Percentiles rank a stretch among this genome's conserved stretches.
Evolutionary conservation across 1,140 invertebrate genomes (phyloP).

Genomic region (Diploscapter pachys): DNA sequence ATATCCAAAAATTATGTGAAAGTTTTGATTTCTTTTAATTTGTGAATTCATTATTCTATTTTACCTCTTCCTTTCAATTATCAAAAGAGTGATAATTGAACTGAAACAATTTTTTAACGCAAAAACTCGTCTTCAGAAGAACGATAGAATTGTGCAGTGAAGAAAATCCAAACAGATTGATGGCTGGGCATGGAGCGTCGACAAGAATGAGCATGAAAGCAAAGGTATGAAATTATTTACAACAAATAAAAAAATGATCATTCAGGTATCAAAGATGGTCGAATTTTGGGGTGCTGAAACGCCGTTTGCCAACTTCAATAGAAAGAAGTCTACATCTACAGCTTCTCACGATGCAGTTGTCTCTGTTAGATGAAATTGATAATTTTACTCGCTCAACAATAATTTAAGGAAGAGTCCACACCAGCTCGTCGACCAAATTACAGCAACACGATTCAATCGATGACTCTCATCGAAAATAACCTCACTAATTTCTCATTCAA

Average conservation of each 20-base stretch:
- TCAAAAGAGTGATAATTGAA: too few species aligned
- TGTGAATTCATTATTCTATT: too few species aligned
- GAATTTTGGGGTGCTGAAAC: constrained; percentile 63
- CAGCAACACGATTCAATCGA: constrained; percentile 52
- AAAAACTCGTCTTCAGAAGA: constrained; percentile 9
- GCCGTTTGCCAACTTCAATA: constrained; percentile 60
- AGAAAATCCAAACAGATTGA: constrained; percentile 5
- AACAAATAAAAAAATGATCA: not conserved
- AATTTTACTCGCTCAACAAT: not conserved
- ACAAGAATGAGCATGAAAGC: too few species aligned
- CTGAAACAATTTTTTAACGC: too few species aligned
- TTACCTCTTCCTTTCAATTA: too few species aligned
- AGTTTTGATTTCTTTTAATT: too few species aligned
- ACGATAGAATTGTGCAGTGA: constrained; percentile 22
- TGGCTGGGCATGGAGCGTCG: too few species aligned
- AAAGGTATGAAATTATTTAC: constrained; percentile 11
- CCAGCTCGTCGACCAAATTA: constrained; percentile 43
- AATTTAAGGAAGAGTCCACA: constrained; percentile 29
- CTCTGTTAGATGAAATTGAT: constrained; percentile 18
- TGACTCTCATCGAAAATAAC: constrained; percentile 58
- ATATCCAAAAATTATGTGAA: too few species aligned
- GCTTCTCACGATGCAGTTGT: constrained; percentile 40
- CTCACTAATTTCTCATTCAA: constrained; percentile 48
- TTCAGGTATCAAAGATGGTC: constrained; percentile 59
- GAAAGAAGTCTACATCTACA: constrained; percentile 22